Evolutionary conservation across 2,797 vertebrate genomes (phyloP), one percentile per base, ranked within the genome.

Genomic region (Nannoperca australis): DNA sequence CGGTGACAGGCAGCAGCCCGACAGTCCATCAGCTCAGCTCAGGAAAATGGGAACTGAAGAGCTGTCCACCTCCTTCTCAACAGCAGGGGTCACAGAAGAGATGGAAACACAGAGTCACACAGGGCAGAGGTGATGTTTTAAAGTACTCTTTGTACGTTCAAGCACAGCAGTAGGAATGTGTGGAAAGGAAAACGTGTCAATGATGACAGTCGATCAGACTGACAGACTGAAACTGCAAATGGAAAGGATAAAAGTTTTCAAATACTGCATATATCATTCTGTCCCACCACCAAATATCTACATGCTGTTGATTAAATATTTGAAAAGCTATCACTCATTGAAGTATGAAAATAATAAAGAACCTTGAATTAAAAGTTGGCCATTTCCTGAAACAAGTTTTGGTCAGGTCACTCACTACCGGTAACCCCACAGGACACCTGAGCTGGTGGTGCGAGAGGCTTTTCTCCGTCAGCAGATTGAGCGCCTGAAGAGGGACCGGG

Each of bases 381-480:
- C 1, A 20, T 32, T 32, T 27, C 24, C 24, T 27, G 24, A 27
- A 27, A 27, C 24, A 27, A 27, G 24, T 27, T 27, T 27, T 32
- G 49, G 24, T 6, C 13, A 14, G 10, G 1, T 61, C 38, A 38
- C 55, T 66, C 47, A 51, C 4, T 45, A 15, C 51, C 36, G 70
- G 15, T 82, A 40, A 70, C 15, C 30, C 54, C 30, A 44, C 83
- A 94, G 94, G 79, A 72, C 47, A 40, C 30, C 82, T 20, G 88
- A 92, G 36, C 44, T 60, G 10, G 22, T 60, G 68, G 85, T 88
- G n/a, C 88, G 90, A 24, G 91, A 92, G 79, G 59, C 79, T 11
- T 85, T 76, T 50, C 94, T 99, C 40, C 90, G 78, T 1, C 91
- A 93, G 64, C 91, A 91, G 34, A 93, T 97, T 7, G 73, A 77